Conservation (phyloP, 2,113 vertebrate species). For the Danionella cerebrum region DNA sequence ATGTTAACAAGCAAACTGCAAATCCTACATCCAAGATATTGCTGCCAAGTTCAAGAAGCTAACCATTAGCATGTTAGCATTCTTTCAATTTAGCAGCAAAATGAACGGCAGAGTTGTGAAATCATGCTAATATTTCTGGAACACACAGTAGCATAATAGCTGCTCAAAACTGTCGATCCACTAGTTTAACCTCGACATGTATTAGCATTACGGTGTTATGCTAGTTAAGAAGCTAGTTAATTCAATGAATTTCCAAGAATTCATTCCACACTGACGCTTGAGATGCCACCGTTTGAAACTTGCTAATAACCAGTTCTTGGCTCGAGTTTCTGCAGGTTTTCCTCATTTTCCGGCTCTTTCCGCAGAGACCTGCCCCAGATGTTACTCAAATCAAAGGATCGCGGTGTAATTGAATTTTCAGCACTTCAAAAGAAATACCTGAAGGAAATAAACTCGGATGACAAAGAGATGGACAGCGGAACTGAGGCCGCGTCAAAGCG, state of each 20-base stretch:
- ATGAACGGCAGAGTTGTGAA: neutral
- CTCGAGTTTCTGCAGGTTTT: neutral
- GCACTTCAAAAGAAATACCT: conserved; percentile 12
- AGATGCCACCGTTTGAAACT: neutral
- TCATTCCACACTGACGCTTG: too few relatives aligned
- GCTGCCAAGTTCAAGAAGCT: too few relatives aligned
- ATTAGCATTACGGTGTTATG: too few relatives aligned
- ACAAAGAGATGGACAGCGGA: neutral
- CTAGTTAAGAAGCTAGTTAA: too few relatives aligned
- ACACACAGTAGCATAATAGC: too few relatives aligned
- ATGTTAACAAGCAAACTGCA: too few relatives aligned
- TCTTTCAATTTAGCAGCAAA: too few relatives aligned
- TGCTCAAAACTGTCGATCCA: too few relatives aligned
- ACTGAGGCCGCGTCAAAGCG: conserved; percentile 27
- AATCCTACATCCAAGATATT: too few relatives aligned
- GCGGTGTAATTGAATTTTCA: conserved; percentile 22
- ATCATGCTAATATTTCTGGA: neutral
- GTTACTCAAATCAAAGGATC: conserved; percentile 26
- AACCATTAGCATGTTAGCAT: neutral
- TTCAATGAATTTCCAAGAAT: too few relatives aligned
- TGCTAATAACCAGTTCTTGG: neutral
- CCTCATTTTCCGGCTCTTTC: neutral
- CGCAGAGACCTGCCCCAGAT: neutral
- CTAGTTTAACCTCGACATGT: too few relatives aligned
- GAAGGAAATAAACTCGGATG: conserved; percentile 1